A percentile compares a stretch with the other conserved stretches of the same genome.
phyloP scores from a whole-genome alignment of 37 sponge, comb jelly and placozoan genomes.

The Aphrocallistes beatrix region DNA sequence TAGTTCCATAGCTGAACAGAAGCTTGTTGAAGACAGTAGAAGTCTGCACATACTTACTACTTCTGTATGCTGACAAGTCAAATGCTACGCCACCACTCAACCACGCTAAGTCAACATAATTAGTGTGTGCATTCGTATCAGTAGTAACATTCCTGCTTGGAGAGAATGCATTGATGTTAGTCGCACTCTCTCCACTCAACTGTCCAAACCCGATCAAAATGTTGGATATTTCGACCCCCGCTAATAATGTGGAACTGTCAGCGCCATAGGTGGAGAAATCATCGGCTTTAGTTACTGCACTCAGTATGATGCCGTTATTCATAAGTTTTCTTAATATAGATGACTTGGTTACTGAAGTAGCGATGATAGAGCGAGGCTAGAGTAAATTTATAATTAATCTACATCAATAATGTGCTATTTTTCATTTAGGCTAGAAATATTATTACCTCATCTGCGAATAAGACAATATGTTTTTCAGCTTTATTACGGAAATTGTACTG shows the following conservation, averaged over 20 bases:
- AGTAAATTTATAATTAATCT: background rate
- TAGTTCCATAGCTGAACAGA: background rate
- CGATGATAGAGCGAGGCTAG: background rate
- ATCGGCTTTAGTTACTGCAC: background rate
- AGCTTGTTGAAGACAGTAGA: constrained; percentile 5
- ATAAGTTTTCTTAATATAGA: background rate
- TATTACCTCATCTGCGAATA: constrained; percentile 3
- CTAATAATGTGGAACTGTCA: background rate
- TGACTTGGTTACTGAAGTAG: background rate
- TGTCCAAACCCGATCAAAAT: background rate
- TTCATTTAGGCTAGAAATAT: no score
- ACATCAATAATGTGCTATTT: no score
- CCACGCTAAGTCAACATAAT: background rate
- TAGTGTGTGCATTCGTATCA: background rate
- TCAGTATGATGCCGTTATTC: background rate
- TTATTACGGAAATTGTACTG: background rate
- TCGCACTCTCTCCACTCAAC: background rate
- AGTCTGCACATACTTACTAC: background rate
- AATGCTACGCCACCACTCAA: background rate
- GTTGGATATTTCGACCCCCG: background rate
- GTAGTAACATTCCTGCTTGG: background rate
- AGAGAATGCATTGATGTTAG: background rate
- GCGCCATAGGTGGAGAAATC: background rate
- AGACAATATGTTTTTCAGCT: background rate
- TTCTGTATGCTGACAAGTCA: background rate